These are phyloP conservation scores for Pagrus major DNA, from an alignment of 2,113 vertebrate species.

Conservation along the genomic window DNA sequence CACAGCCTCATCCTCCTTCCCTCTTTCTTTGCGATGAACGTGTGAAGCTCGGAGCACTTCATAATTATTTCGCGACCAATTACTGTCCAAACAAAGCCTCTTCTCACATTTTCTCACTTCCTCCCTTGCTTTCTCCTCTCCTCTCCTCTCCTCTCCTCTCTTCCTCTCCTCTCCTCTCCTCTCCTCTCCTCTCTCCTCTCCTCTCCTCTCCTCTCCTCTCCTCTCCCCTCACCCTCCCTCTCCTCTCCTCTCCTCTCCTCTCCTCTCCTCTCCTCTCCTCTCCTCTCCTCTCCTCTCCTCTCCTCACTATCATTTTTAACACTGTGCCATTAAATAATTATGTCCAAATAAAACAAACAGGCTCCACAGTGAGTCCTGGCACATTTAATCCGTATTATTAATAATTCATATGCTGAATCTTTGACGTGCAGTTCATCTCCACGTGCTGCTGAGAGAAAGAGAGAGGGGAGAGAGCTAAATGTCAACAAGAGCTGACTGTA, in stretches of 20 bases:
- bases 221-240: slow-evolving; percentile 14
- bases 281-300: slow-evolving; percentile 18
- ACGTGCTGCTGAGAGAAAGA: slow-evolving; percentile 38
- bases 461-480: slow-evolving; percentile 63
- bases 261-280: slow-evolving; percentile 2
- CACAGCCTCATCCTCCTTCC: slow-evolving; percentile 19
- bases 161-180: slow-evolving; percentile 34
- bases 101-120: slow-evolving; percentile 32
- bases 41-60: slow-evolving; percentile 52
- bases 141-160: slow-evolving; percentile 11
- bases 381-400: slow-evolving; percentile 72
- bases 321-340: slow-evolving; percentile 79
- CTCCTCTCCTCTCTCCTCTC: background rate
- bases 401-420: slow-evolving; percentile 78
- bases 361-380: slow-evolving; percentile 68
- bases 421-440: slow-evolving; percentile 58
- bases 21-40: slow-evolving; percentile 26
- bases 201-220: slow-evolving; percentile 9
- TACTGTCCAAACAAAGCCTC: slow-evolving; percentile 67
- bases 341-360: slow-evolving; percentile 79
- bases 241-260: slow-evolving; percentile 11
- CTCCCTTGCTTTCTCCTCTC: background rate
- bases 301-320: slow-evolving; percentile 70
- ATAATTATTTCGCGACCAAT: slow-evolving; percentile 72
- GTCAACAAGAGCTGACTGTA: slow-evolving; percentile 69